Evolutionary conservation across 2,113 vertebrate species (phyloP).

Genomic region (Seriola aureovittata): DNA sequence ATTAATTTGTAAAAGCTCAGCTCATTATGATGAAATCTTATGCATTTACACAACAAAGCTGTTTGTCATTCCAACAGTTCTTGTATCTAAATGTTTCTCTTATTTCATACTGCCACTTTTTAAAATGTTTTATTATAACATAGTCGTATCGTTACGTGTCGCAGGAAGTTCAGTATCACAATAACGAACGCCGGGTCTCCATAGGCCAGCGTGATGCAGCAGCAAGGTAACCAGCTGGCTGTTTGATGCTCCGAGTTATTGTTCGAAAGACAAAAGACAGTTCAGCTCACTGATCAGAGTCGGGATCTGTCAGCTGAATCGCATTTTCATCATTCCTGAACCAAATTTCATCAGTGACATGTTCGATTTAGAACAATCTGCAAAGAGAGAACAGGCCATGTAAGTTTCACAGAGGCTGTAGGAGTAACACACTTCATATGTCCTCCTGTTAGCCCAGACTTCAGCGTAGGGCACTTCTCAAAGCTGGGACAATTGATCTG

Average conservation of each 20-base stretch:
- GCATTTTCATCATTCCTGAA: slow-evolving; percentile 14
- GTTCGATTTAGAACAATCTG: neutral
- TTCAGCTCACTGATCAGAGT: neutral
- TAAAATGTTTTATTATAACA: too few species aligned
- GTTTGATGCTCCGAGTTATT: neutral
- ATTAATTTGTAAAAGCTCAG: too few species aligned
- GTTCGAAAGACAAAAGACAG: neutral
- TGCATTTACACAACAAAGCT: too few species aligned
- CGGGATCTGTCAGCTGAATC: slow-evolving; percentile 8
- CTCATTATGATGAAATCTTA: too few species aligned
- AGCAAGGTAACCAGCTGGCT: neutral
- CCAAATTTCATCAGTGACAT: neutral
- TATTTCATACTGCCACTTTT: neutral
- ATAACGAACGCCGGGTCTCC: neutral
- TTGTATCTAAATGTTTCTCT: neutral
- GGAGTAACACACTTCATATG: slow-evolving; percentile 46
- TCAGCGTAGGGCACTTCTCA: slow-evolving; percentile 63
- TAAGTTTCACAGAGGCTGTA: neutral
- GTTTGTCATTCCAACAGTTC: too few species aligned
- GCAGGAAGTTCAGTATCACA: neutral
- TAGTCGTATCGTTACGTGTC: neutral
- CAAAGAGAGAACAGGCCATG: neutral
- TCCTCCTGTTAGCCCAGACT: slow-evolving; percentile 34
- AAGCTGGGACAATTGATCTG: slow-evolving; percentile 78
- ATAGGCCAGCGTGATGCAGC: neutral